A percentile compares a stretch with the other conserved stretches of the same genome.
Conservation (phyloP, 2,113 vertebrate genomes). For the Lophochroa leadbeateri region DNA sequence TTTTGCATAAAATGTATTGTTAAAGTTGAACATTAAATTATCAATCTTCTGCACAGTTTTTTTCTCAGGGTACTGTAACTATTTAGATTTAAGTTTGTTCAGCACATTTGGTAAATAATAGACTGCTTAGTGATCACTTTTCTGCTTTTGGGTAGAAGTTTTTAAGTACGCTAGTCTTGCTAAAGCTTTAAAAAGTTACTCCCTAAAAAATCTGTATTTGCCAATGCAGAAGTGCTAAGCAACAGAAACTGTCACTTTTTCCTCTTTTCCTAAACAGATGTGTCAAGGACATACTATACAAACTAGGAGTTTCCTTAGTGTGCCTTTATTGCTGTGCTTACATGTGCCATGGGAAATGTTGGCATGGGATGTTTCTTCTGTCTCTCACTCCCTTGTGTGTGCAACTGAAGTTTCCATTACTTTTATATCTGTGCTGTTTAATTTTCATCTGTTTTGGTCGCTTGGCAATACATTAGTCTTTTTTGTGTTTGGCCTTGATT, state of each 20-base stretch:
- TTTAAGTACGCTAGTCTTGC: not conserved
- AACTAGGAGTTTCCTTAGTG: not conserved
- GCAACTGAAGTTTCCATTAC: conserved; percentile 47
- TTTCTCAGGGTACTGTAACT: not conserved
- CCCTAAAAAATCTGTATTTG: not conserved
- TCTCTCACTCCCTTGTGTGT: conserved; percentile 6
- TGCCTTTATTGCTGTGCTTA: not conserved
- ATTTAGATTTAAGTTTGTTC: not conserved
- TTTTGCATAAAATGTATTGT: not conserved
- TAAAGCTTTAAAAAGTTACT: not conserved
- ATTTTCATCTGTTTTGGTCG: conserved; percentile 55
- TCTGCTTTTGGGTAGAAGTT: fast-evolving
- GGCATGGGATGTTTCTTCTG: conserved; percentile 21
- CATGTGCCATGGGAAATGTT: not conserved
- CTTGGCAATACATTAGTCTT: conserved; percentile 69
- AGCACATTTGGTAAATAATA: not conserved
- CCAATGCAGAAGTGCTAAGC: not conserved
- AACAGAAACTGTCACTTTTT: not conserved
- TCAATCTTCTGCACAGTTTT: not conserved
- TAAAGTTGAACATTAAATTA: not conserved
- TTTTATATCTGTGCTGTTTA: conserved; percentile 51
- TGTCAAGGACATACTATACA: not conserved
- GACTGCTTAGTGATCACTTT: not conserved
- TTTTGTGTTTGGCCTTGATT: conserved; percentile 68
- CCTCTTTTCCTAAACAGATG: not conserved